A percentile compares a stretch with the other conserved stretches of the same genome.
Conservation (phyloP, 2,113 vertebrate species). For the Odocoileus hemionus region DNA sequence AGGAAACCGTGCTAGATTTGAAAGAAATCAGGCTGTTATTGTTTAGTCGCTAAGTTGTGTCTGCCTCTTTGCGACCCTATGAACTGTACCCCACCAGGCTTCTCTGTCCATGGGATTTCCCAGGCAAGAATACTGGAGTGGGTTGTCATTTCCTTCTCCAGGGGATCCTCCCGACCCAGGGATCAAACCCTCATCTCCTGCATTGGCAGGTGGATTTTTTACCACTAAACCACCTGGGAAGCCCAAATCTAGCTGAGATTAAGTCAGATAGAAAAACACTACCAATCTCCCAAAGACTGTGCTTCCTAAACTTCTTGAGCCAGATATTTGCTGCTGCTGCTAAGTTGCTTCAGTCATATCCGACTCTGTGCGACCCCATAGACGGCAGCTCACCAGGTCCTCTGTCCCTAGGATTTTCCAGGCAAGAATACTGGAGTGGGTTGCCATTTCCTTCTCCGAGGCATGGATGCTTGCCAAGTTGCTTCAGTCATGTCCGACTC, state of each 20-base stretch:
- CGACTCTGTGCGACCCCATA: background rate
- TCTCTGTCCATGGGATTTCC: background rate
- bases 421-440: background rate
- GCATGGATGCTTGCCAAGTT: background rate
- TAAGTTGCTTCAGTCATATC: background rate
- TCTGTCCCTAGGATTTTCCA: background rate
- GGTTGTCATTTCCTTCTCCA: background rate
- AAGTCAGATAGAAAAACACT: background rate
- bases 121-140: background rate
- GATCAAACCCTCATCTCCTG: background rate
- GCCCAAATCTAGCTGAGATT: background rate
- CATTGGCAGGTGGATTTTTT: background rate
- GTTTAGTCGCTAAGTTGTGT: background rate
- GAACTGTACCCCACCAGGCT: background rate
- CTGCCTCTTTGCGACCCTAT: background rate
- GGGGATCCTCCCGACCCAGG: background rate
- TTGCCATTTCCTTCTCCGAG: no score
- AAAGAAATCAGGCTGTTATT: background rate
- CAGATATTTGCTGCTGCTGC: background rate
- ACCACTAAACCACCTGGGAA: background rate
- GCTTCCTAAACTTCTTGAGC: background rate
- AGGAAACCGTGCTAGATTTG: background rate
- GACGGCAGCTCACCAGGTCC: background rate
- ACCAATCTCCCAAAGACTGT: background rate
- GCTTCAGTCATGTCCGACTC: background rate